Evolutionary conservation across 2,797 vertebrate species (phyloP).

Genomic region (Bradypodion pumilum): DNA sequence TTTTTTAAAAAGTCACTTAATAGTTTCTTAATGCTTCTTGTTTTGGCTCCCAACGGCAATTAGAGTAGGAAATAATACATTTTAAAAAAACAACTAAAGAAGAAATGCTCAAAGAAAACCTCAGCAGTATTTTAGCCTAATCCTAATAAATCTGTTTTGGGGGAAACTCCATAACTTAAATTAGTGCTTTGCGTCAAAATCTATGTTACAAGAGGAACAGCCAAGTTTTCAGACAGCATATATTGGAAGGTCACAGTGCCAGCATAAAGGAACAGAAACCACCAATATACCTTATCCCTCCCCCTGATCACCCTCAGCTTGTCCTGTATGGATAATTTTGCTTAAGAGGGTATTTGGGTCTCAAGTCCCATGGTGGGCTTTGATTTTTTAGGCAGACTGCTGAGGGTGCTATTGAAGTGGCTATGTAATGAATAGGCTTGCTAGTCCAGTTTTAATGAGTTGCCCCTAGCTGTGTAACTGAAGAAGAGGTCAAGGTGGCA

Average conservation of each 20-base stretch:
- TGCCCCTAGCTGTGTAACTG: background rate
- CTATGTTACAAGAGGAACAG: background rate
- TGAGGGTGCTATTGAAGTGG: background rate
- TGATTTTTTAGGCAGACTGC: background rate
- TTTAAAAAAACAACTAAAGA: background rate
- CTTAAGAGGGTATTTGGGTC: background rate
- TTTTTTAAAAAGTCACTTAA: conserved; percentile 26
- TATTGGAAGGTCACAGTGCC: background rate
- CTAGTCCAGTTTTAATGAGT: conserved; percentile 6
- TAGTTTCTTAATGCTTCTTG: conserved; percentile 29
- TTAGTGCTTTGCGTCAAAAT: background rate
- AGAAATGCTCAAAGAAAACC: background rate
- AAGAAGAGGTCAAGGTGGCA: background rate
- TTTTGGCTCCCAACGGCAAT: background rate
- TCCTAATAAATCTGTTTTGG: no score
- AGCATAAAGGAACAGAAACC: background rate
- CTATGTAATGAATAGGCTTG: background rate
- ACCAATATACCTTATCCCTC: background rate
- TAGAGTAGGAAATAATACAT: background rate
- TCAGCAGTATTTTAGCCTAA: background rate
- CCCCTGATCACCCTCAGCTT: background rate
- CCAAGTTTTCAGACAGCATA: background rate
- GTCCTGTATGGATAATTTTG: background rate
- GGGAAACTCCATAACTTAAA: no score
- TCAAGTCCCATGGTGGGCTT: background rate